These are phyloP conservation scores for Lochmaea capreae DNA, from an alignment of 2,888 invertebrate species.

Conservation along the genomic window DNA sequence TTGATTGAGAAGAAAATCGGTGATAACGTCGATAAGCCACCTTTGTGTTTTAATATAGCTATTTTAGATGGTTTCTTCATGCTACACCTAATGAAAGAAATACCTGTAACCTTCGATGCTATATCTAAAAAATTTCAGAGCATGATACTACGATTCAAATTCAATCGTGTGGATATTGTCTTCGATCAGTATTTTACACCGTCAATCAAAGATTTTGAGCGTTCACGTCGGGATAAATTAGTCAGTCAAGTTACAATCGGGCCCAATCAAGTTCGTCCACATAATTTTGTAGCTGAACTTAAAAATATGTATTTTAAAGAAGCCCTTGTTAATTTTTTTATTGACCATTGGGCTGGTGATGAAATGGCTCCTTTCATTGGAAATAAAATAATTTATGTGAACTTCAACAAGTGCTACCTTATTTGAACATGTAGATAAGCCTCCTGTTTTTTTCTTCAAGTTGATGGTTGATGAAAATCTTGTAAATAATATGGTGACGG, in stretches of 20 bases:
- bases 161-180: conserved; percentile 40
- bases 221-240: conserved; percentile 17
- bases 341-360: too few relatives aligned
- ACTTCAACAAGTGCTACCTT: not conserved
- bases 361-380: not conserved
- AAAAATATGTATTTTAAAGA: not conserved
- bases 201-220: conserved; percentile 46
- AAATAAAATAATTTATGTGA: not conserved
- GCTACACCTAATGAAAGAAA: conserved; percentile 40
- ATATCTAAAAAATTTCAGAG: conserved; percentile 41
- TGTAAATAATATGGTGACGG: conserved; percentile 1
- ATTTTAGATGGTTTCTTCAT: conserved; percentile 44
- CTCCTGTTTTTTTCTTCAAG: conserved; percentile 4
- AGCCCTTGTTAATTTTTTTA: too few relatives aligned
- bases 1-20: conserved; percentile 29
- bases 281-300: not conserved
- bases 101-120: conserved; percentile 37
- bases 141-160: conserved; percentile 28
- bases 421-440: not conserved
- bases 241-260: too few relatives aligned
- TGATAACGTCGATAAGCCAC: conserved; percentile 21
- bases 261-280: too few relatives aligned
- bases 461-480: not conserved
- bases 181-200: conserved; percentile 46
- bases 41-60: conserved; percentile 36